Base-by-base conservation (phyloP, 2,888 invertebrate genomes). In the Idaea aversata region DNA sequence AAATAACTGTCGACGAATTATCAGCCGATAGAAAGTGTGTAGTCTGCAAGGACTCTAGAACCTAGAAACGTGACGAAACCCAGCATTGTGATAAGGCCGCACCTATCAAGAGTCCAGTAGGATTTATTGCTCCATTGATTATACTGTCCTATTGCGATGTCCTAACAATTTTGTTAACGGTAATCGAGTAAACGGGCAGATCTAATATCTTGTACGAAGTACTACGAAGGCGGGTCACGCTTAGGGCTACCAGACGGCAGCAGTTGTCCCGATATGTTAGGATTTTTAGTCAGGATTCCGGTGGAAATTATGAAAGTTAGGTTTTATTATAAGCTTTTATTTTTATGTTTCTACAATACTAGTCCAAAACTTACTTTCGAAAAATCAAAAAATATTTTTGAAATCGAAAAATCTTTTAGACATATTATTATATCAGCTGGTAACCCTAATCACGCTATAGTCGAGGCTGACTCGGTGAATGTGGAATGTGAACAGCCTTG, bases 401-500 rank as follows among this genome's bases (percentile, higher is more conserved):
- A n/a, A n/a, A n/a, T n/a, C n/a, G n/a, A n/a, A n/a, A n/a, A n/a
- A n/a, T n/a, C n/a, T n/a, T n/a, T n/a, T n/a, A n/a, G n/a, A n/a
- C n/a, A n/a, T n/a, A n/a, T n/a, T n/a, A n/a, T n/a, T n/a, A 25
- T 25, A 25, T 3, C 25, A 25, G 1, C 25, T 25, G 25, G 25
- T 25, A 25, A 25, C 25, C 25, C 25, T 25, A 25, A 25, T 25
- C 25, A 25, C 25, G 25, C 25, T 25, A 2, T 25, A 25, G 3
- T 25, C 25, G 25, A 25, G 25, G 25, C 25, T 47, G 74, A 71
- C 79, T 72, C 72, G 76, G 82, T 78, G 85, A 84, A 82, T 77
- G 83, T 82, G 80, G 82, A 87, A 86, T 88, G 86, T 83, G 75
- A 80, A 82, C 78, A 85, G 75, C 86, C 87, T 88, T 86, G 84